These are phyloP conservation scores for Pristionchus entomophagus DNA, from an alignment of 2,888 invertebrate species.

Conservation along the genomic window DNA sequence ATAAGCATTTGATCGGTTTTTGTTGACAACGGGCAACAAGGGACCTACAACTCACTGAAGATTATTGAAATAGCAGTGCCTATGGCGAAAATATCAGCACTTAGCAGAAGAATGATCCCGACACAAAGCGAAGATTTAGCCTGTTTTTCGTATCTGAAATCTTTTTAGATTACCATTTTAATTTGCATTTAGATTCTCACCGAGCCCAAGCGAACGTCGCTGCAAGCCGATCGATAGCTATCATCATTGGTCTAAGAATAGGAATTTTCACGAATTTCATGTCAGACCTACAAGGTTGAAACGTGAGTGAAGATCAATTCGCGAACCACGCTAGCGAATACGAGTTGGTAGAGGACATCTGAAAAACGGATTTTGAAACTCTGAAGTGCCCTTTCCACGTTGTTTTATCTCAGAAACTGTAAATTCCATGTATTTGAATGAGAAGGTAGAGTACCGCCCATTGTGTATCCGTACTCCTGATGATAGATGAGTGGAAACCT, in stretches of 20 bases:
- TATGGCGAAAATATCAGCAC: not conserved
- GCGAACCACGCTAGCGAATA: not conserved
- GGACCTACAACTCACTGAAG: not conserved
- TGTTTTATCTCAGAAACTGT: not conserved
- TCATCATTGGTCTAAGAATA: not conserved
- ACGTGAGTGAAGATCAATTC: not conserved
- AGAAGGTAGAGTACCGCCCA: not conserved
- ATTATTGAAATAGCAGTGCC: not conserved
- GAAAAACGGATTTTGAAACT: no score
- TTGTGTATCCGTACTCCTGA: not conserved
- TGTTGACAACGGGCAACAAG: no score
- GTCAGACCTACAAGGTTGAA: not conserved
- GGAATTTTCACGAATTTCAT: not conserved
- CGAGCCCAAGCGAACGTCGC: constrained; percentile 3
- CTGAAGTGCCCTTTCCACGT: no score
- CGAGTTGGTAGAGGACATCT: constrained; percentile 8
- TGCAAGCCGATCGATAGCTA: not conserved
- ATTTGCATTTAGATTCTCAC: not conserved
- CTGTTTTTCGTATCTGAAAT: not conserved
- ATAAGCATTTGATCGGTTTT: no score
- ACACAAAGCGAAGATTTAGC: not conserved
- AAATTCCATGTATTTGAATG: not conserved
- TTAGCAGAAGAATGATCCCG: not conserved
- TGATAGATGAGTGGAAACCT: constrained; percentile 15
- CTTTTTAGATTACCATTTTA: not conserved